These are phyloP conservation scores for Serilophus lunatus DNA, from an alignment of 2,113 vertebrate genomes.

Conservation along the genomic window DNA sequence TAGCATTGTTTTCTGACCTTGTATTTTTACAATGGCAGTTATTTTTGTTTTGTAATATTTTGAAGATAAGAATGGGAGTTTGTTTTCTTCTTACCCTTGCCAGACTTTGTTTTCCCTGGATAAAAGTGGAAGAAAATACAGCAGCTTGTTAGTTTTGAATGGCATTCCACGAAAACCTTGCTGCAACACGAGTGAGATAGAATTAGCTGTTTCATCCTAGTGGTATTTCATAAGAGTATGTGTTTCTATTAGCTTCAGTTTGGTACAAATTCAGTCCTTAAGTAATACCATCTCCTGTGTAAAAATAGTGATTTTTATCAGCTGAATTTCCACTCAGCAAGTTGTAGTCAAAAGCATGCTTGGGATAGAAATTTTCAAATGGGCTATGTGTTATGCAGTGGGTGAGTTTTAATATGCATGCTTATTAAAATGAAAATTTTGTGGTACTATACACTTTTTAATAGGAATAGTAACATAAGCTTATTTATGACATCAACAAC, in stretches of 20 bases:
- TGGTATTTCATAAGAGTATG: neutral
- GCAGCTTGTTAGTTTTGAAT: neutral
- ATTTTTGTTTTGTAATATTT: neutral
- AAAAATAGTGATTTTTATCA: neutral
- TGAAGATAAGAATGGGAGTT: neutral
- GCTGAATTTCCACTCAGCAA: neutral
- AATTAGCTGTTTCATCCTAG: neutral
- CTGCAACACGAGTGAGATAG: neutral
- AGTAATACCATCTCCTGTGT: neutral
- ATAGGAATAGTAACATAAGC: neutral
- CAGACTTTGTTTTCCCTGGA: neutral
- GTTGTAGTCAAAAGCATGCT: neutral
- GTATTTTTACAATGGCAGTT: neutral
- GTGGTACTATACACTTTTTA: neutral
- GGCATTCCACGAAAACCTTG: neutral
- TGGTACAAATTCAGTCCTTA: neutral
- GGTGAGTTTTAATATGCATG: neutral
- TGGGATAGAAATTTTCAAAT: neutral
- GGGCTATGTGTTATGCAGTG: neutral
- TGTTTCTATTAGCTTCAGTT: neutral
- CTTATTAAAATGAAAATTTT: neutral
- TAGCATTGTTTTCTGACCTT: neutral
- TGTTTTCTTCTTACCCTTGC: neutral
- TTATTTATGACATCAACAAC: neutral
- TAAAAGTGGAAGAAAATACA: neutral